Evolutionary conservation across 2,888 invertebrate species (phyloP).

Genomic region (Acleris holmiana): DNA sequence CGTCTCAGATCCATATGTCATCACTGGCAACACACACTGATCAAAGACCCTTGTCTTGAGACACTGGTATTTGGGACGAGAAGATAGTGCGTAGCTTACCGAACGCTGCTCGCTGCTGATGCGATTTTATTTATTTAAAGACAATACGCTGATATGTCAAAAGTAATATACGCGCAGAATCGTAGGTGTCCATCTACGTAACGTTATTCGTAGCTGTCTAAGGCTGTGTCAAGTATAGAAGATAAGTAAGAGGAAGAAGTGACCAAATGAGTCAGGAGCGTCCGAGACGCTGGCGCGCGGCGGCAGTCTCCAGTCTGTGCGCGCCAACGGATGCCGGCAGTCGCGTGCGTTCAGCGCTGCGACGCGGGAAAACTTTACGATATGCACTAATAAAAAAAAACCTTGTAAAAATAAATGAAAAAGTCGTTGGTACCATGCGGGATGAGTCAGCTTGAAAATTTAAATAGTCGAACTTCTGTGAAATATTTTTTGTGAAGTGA

Average conservation of each 20-base stretch:
- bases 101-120: too few species aligned
- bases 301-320: conserved; percentile 40
- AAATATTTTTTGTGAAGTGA: conserved; percentile 46
- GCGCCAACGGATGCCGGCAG: conserved; percentile 34
- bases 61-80: too few species aligned
- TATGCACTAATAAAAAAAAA: conserved; percentile 10
- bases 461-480: conserved; percentile 18
- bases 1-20: too few species aligned
- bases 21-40: too few species aligned
- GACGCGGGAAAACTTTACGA: conserved; percentile 68
- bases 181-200: too few species aligned
- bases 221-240: neutral
- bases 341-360: conserved; percentile 53
- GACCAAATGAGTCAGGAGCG: conserved; percentile 27
- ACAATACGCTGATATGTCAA: too few species aligned
- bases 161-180: too few species aligned
- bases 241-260: conserved; percentile 12
- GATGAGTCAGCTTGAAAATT: conserved; percentile 13
- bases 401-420: conserved; percentile 5
- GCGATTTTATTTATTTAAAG: too few species aligned
- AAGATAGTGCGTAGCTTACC: too few species aligned
- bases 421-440: conserved; percentile 1
- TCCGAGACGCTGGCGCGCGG: neutral
- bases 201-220: too few species aligned
- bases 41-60: too few species aligned